phyloP scores from a whole-genome alignment of 2,797 vertebrate species.

The Urocyon cinereoargenteus region DNA sequence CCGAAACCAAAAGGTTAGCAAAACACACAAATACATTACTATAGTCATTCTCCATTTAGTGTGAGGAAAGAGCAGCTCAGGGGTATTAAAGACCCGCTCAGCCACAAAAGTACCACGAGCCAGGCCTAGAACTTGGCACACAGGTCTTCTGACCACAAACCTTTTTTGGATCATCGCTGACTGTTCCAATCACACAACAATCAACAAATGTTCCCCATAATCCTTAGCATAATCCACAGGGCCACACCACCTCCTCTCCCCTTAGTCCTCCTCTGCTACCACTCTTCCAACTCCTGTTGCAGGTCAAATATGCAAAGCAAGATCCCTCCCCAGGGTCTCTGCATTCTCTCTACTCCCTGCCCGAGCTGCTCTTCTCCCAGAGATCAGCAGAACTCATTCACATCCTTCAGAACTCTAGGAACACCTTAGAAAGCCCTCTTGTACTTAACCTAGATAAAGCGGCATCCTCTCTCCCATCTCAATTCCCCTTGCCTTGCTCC shows the following conservation, averaged over 20 bases:
- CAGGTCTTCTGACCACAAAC: not conserved
- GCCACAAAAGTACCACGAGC: not conserved
- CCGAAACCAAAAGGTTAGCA: not conserved
- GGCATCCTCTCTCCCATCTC: not conserved
- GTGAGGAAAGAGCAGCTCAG: not conserved
- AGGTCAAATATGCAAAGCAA: not conserved
- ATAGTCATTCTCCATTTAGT: not conserved
- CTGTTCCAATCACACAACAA: not conserved
- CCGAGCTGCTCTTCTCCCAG: not conserved
- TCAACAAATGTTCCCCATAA: not conserved
- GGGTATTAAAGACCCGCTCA: not conserved
- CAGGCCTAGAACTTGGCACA: not conserved
- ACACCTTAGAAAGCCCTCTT: not conserved
- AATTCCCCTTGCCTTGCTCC: not conserved
- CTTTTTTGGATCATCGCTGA: not conserved
- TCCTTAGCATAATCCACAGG: not conserved
- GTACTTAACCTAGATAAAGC: not conserved
- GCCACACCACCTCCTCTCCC: not conserved
- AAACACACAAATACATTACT: not conserved
- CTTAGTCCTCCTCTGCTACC: not conserved
- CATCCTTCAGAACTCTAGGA: rapidly evolving
- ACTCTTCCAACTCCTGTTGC: no score
- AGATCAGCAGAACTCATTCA: not conserved
- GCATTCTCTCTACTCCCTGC: not conserved
- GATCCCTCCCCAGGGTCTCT: not conserved